phyloP scores from a whole-genome alignment of 2,113 vertebrate genomes.

The Rousettus leschenaultii region DNA sequence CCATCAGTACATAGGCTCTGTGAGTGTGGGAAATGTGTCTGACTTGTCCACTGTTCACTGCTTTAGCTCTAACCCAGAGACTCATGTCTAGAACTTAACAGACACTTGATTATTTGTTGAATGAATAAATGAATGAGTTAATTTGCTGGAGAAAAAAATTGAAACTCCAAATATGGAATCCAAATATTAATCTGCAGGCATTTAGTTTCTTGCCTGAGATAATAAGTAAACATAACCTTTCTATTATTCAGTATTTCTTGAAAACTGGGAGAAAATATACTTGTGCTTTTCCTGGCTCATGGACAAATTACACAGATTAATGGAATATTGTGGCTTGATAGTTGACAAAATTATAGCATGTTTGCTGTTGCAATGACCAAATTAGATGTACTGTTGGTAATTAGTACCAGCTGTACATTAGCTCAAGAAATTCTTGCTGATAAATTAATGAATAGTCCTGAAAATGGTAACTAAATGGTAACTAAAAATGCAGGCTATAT shows the following conservation, averaged over 20 bases:
- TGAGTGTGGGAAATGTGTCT: not conserved
- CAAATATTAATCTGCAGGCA: not conserved
- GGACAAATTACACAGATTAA: not conserved
- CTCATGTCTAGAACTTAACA: not conserved
- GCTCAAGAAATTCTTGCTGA: conserved; percentile 7
- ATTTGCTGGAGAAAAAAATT: not conserved
- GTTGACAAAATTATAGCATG: not conserved
- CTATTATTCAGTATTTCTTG: not conserved
- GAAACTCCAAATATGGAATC: not conserved
- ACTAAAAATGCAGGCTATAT: not conserved
- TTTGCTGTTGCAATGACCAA: not conserved
- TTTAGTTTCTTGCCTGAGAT: not conserved
- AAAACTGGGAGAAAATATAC: not conserved
- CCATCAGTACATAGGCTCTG: not conserved
- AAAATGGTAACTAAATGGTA: not conserved
- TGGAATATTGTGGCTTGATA: not conserved
- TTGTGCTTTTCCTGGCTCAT: not conserved
- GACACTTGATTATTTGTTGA: not conserved
- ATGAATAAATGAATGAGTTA: not conserved
- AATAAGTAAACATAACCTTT: conserved; percentile 14
- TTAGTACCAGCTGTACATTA: not conserved
- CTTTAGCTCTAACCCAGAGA: not conserved
- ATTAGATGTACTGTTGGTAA: not conserved
- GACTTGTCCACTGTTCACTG: not conserved
- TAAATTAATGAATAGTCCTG: not conserved